These are phyloP conservation scores for Matsumurasca onukii DNA, from an alignment of 1,140 invertebrate genomes.

Conservation along the genomic window DNA sequence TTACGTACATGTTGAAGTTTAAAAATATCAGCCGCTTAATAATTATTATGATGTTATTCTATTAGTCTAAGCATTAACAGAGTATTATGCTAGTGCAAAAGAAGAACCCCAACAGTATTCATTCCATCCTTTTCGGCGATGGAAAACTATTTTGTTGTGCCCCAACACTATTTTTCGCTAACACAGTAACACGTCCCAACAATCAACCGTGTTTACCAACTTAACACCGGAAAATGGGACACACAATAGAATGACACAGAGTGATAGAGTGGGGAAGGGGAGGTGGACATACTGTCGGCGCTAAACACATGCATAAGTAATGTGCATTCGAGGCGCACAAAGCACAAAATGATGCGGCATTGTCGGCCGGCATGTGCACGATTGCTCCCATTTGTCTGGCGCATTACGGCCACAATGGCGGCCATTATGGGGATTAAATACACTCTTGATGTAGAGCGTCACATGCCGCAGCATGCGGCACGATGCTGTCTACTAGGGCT, in stretches of 20 bases:
- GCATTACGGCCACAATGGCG: conserved; percentile 16
- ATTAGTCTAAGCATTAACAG: too few relatives aligned
- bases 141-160: too few relatives aligned
- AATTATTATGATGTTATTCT: too few relatives aligned
- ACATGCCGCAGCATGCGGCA: too few relatives aligned
- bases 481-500: not conserved
- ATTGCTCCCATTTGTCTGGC: conserved; percentile 20
- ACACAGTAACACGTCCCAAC: too few relatives aligned
- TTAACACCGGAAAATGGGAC: not conserved
- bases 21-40: too few relatives aligned
- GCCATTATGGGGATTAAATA: conserved; percentile 24
- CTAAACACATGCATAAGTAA: conserved; percentile 26
- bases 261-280: not conserved
- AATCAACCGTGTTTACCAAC: too few relatives aligned
- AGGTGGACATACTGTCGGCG: not conserved
- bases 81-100: too few relatives aligned
- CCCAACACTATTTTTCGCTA: too few relatives aligned
- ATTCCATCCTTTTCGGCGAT: too few relatives aligned
- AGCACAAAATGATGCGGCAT: conserved; percentile 20
- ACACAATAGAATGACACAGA: not conserved
- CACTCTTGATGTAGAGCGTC: not conserved
- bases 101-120: too few relatives aligned
- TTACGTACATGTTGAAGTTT: too few relatives aligned
- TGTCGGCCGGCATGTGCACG: conserved; percentile 1
- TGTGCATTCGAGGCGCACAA: conserved; percentile 14